Evolutionary conservation across 1,140 invertebrate genomes (phyloP), one percentile per base, ranked within the genome.

Genomic region (Macrobrachium rosenbergii): DNA sequence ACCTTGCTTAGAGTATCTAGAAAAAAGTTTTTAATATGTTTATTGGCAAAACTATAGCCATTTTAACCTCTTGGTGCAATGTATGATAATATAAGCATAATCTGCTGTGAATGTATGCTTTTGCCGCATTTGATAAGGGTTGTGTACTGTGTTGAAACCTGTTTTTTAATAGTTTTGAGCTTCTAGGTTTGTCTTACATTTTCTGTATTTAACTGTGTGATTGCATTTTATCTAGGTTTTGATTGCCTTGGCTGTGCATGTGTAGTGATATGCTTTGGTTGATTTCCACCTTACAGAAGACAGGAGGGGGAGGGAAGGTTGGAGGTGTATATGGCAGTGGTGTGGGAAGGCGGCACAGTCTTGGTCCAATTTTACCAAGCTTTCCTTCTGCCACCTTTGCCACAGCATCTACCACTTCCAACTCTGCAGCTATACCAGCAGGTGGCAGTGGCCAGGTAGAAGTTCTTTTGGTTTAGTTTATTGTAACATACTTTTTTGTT

Each of bases 251-350:
- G 69, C 37, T 72, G 23, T 23, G 69, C 69, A 72, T 72, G 69
- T 28, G 37, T 72, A 72, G 67, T 72, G 16, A 43, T 72, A 16
- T 28, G 69, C 69, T 72, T 72, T 28, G 69, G 23, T 17, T 43
- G 37, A 72, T 23, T 72, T 72, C 23, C 23, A 72, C 69, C 69
- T 72, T 72, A 43, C 69, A 72, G 69, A 72, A 72, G 69, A 43
- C 69, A 72, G 69, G 69, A 72, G 69, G 69, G 69, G 69, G 69
- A 72, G 69, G 69, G 69, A 72, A 72, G n/a, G 69, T 72, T 28
- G 21, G 23, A n/a, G 69, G 69, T 23, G 69, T 72, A 43, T 72
- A 72, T 72, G 69, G 69, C 23, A 16, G 69, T 23, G 69, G 69
- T 37, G 52, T 52, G 52, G 69, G 69, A 43, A 72, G 69, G 69